Evolutionary conservation across 37 sponge, comb jelly and placozoan species (phyloP).

Genomic region (Diacarnus erythraeanus): DNA sequence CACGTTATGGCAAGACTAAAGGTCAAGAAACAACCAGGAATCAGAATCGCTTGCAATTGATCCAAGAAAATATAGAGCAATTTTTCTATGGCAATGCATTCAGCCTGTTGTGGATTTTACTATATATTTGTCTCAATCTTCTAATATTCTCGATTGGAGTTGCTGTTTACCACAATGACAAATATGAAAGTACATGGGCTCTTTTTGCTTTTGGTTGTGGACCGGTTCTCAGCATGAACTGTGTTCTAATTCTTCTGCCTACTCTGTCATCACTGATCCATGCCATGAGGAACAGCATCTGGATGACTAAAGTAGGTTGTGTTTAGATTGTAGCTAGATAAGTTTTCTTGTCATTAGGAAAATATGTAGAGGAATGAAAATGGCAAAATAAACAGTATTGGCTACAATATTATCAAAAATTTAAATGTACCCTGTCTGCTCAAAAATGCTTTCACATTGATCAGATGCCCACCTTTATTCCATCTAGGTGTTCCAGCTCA

Average conservation of each 20-base stretch:
- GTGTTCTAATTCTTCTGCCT: conserved; percentile 49
- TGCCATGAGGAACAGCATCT: conserved; percentile 23
- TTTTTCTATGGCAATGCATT: conserved; percentile 6
- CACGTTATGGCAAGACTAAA: conserved; percentile 62
- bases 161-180: background rate
- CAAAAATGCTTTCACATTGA: no score
- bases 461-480: background rate
- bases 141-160: conserved; percentile 19
- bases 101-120: conserved; percentile 21
- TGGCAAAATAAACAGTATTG: no score
- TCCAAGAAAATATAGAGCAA: background rate
- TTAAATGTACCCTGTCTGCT: no score
- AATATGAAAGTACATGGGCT: conserved; percentile 11
- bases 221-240: conserved; percentile 61
- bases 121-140: conserved; percentile 45
- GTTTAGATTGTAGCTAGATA: no score
- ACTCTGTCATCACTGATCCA: conserved; percentile 28
- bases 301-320: conserved; percentile 48
- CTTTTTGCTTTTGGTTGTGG: conserved; percentile 42
- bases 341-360: background rate
- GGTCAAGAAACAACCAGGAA: background rate
- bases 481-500: conserved; percentile 49
- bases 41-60: background rate
- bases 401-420: background rate
- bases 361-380: no score